Base-by-base conservation (phyloP, 2,113 vertebrate genomes). In the Chionomys nivalis region DNA sequence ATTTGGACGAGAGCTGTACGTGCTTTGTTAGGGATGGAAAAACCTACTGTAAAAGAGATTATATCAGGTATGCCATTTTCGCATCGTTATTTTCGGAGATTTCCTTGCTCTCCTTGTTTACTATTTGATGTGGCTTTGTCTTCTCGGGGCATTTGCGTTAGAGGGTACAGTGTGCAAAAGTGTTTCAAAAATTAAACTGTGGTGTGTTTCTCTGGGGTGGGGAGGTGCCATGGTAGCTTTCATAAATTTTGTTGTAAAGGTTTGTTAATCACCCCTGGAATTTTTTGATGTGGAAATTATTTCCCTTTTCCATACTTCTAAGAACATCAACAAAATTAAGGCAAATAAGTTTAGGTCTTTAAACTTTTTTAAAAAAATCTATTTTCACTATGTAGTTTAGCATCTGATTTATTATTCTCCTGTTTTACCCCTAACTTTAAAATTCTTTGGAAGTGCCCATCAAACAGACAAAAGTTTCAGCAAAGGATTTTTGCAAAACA, bases 1-100 rank as follows among this genome's bases (percentile, higher is more conserved):
- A 99, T 98, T 98, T 99, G 99, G 99, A 99, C 98, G 99, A 99
- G 98, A 99, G 99, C 49, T 99, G 99, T 98, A 99, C 99, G 68
- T 99, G 99, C 98, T 99, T 99, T 98, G 99, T 99, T 97, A 98
- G 99, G 98, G 99, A 99, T 98, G 99, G 99, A 76, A 99, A 99
- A 98, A 99, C 99, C 91, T 99, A 99, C 98, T 99, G 99, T 98
- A 99, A 99, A 98, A 99, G 99, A 98, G 99, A 99, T 98, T 99
- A 99, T 98, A 99, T 99, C 99, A 99, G 99, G 99, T 99, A 99
- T 78, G 99, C 97, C 96, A 81, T 96, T 98, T 98, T 91, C 1
- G 0, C 89, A 96, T 89, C 89, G 96, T 96, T 90, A 47, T 78
- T 96, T 12, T 61, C 17, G 96, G 83, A 94, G 68, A 87, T 93